These are phyloP conservation scores for Octomys mimax DNA, from an alignment of 2,797 vertebrate genomes.

Conservation along the genomic window DNA sequence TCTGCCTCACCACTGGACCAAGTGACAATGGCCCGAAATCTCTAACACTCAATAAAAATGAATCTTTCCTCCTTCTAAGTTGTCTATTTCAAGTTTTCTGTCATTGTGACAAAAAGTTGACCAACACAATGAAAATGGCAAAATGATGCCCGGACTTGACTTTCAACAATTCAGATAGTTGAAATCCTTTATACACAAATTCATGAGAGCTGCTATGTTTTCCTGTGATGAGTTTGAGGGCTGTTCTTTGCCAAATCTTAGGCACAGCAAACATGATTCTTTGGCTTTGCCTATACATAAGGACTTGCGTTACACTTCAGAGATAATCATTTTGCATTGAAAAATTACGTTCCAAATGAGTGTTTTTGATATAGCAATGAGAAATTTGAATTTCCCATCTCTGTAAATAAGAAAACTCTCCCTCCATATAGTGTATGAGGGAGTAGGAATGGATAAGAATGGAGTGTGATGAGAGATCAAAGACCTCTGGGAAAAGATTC, in stretches of 20 bases:
- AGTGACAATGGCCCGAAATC: too few relatives aligned
- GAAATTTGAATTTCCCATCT: not conserved
- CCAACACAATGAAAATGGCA: not conserved
- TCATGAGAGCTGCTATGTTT: not conserved
- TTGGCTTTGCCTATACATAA: not conserved
- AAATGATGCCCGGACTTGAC: not conserved
- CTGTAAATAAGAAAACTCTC: not conserved
- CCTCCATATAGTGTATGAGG: not conserved
- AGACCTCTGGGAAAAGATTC: not conserved
- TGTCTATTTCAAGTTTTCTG: not conserved
- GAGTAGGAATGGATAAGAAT: not conserved
- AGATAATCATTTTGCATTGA: not conserved
- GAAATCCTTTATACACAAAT: not conserved
- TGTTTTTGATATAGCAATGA: not conserved
- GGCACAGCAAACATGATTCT: not conserved
- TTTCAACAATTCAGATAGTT: slow-evolving; percentile 17
- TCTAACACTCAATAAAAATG: not conserved
- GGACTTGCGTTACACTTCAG: not conserved
- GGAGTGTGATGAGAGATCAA: not conserved
- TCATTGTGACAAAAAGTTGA: not conserved
- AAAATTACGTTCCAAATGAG: not conserved
- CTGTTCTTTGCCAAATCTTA: not conserved
- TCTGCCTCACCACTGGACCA: not conserved
- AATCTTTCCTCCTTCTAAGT: not conserved
- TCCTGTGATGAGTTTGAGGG: not conserved